A percentile compares a stretch with the other conserved stretches of the same genome.
phyloP scores from a whole-genome alignment of 2,113 vertebrate genomes.

The Lepus timidus region DNA sequence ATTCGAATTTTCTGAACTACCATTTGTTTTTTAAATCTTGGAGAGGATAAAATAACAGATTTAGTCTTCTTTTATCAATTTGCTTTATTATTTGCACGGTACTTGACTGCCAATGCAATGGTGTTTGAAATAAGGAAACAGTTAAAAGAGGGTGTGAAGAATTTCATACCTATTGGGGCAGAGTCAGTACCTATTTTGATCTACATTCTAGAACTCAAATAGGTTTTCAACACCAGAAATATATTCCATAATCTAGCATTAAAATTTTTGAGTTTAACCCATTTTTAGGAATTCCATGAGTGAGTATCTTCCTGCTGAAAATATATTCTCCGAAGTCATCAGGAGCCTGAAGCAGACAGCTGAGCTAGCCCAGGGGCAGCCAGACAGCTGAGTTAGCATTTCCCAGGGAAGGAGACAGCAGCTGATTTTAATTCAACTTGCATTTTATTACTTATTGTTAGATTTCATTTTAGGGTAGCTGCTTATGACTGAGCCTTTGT shows the following conservation, averaged over 20 bases:
- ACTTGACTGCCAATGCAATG: not conserved
- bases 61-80: not conserved
- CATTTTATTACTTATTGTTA: too few species aligned
- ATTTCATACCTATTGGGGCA: not conserved
- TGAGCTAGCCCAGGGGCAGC: too few species aligned
- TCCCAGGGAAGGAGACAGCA: not conserved
- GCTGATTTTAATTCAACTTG: not conserved
- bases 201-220: not conserved
- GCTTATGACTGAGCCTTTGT: not conserved
- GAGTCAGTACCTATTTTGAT: not conserved
- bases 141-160: not conserved
- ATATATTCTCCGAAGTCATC: not conserved
- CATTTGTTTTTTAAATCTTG: constrained; percentile 33
- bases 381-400: not conserved
- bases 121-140: constrained; percentile 17
- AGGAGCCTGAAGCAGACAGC: not conserved
- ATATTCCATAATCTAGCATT: not conserved
- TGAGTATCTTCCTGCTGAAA: not conserved
- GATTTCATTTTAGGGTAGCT: not conserved
- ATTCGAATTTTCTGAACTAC: not conserved
- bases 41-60: not conserved
- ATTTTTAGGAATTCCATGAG: constrained; percentile 35
- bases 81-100: not conserved
- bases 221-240: constrained; percentile 3
- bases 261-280: constrained; percentile 6